A percentile compares a stretch with the other conserved stretches of the same genome.
These are phyloP conservation scores for Chloroclysta siterata DNA, from an alignment of 2,888 invertebrate species.

Conservation along the genomic window DNA sequence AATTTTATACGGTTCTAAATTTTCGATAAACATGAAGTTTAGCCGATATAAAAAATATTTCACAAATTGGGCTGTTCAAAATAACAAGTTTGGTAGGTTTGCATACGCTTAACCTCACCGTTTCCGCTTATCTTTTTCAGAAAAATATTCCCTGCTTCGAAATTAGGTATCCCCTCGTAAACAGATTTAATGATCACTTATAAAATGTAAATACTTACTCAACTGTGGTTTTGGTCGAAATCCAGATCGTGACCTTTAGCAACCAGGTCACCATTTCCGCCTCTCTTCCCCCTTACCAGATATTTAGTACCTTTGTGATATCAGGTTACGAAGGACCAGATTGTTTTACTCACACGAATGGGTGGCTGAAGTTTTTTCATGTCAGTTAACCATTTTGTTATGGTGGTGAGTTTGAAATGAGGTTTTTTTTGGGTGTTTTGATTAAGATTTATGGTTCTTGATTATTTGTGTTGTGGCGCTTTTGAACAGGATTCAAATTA, in stretches of 20 bases:
- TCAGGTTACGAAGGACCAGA: constrained; percentile 35
- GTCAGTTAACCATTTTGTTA: constrained; percentile 19
- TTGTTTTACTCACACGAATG: constrained; percentile 27
- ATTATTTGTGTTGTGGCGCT: constrained; percentile 4
- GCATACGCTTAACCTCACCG: constrained; percentile 1
- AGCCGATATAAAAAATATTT: constrained; percentile 6
- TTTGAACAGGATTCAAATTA: neutral
- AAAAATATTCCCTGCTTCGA: constrained; percentile 13
- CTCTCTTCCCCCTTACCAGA: constrained; percentile 40
- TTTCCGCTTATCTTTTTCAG: constrained; percentile 2
- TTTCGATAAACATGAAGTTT: constrained; percentile 14
- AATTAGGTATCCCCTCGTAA: constrained; percentile 13
- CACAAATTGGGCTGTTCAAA: neutral
- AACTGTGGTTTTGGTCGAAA: constrained; percentile 27
- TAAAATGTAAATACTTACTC: constrained; percentile 15
- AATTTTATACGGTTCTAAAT: constrained; percentile 8
- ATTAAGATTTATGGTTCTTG: constrained; percentile 24
- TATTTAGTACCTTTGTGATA: constrained; percentile 40
- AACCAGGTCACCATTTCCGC: constrained; percentile 57
- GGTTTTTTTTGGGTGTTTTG: constrained; percentile 19
- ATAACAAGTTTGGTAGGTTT: constrained; percentile 8
- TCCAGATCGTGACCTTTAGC: constrained; percentile 60
- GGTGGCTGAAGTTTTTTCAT: constrained; percentile 27
- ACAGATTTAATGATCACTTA: constrained; percentile 13
- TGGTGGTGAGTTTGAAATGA: constrained; percentile 11